Evolutionary conservation across 2,113 vertebrate genomes (phyloP).

Genomic region (Mola mola): DNA sequence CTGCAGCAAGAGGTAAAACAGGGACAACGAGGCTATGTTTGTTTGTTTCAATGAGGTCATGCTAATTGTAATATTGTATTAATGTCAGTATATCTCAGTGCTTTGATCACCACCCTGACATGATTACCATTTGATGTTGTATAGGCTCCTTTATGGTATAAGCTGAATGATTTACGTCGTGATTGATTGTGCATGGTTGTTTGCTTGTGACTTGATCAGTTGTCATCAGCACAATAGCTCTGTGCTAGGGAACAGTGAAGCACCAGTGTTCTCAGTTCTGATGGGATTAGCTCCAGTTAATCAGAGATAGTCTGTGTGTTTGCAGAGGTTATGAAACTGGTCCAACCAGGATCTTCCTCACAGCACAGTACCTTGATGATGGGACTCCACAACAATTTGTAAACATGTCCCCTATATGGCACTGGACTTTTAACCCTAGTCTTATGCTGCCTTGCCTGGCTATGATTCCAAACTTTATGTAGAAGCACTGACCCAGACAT

Average conservation of each 20-base stretch:
- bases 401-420: conserved; percentile 52
- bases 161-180: conserved; percentile 20
- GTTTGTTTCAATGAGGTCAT: conserved; percentile 49
- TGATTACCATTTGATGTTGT: conserved; percentile 15
- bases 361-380: conserved; percentile 47
- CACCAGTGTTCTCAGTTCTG: conserved; percentile 44
- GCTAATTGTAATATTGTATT: conserved; percentile 28
- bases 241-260: conserved; percentile 34
- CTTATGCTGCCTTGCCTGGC: conserved; percentile 10
- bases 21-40: conserved; percentile 44
- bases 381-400: conserved; percentile 40
- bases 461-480: conserved; percentile 31
- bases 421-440: conserved; percentile 42
- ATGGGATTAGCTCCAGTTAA: conserved; percentile 65
- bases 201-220: conserved; percentile 22
- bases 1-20: conserved; percentile 57
- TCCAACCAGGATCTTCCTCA: conserved; percentile 22
- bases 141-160: conserved; percentile 17
- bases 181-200: conserved; percentile 33
- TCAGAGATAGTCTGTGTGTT: conserved; percentile 45
- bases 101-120: conserved; percentile 27
- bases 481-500: conserved; percentile 45
- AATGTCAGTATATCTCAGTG: conserved; percentile 16
- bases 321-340: conserved; percentile 58
- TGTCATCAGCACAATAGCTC: conserved; percentile 44